Conservation (phyloP, 2,113 vertebrate species). For the Acanthisitta chloris region DNA sequence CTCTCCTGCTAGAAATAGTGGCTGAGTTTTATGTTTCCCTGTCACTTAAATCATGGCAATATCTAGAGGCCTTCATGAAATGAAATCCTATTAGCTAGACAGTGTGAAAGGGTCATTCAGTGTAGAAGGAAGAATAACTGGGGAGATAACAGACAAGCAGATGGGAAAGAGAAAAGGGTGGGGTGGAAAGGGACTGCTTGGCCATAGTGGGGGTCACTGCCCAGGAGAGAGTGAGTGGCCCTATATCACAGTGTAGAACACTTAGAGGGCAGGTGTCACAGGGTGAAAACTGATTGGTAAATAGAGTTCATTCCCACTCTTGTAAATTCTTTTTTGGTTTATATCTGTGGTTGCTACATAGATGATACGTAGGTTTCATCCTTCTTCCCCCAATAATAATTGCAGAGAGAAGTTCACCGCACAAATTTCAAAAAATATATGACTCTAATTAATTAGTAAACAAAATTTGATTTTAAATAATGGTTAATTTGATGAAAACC, state of each 20-base stretch:
- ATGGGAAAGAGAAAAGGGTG: neutral
- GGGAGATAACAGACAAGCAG: neutral
- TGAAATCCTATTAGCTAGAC: neutral
- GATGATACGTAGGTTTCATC: neutral
- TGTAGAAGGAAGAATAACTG: neutral
- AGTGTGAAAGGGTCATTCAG: neutral
- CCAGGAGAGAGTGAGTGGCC: neutral
- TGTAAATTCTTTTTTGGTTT: neutral
- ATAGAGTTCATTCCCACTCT: neutral
- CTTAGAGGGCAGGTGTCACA: neutral
- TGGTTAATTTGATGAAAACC: neutral
- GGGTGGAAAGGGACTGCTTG: neutral
- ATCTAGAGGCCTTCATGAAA: neutral
- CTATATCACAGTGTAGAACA: neutral
- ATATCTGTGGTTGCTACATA: neutral
- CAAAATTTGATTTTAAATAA: neutral
- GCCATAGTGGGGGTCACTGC: accelerated
- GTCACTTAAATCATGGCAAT: neutral
- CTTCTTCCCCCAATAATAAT: neutral
- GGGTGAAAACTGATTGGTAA: neutral
- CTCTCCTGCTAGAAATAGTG: neutral
- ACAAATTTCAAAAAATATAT: neutral
- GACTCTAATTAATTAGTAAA: neutral
- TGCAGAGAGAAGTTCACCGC: neutral
- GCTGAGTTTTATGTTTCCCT: neutral